phyloP scores from a whole-genome alignment of 2,888 invertebrate species.

The Lasioglossum lativentre region DNA sequence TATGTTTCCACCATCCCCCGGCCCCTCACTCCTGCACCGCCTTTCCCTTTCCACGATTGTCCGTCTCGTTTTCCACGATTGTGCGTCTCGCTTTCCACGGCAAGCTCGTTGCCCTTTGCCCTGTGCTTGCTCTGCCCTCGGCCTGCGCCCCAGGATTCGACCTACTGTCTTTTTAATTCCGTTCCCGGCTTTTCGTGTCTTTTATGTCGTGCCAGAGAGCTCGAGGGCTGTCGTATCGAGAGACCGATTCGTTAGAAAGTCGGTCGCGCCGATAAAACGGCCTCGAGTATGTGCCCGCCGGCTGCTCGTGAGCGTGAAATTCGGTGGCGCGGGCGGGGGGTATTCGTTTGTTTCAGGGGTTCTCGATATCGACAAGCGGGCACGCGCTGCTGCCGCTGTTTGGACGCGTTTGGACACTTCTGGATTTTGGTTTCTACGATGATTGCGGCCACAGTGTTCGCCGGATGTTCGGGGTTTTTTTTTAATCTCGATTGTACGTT shows the following conservation, averaged over 20 bases:
- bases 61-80: conserved; percentile 4
- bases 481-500: background rate
- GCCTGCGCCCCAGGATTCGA: conserved; percentile 6
- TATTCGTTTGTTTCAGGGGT: background rate
- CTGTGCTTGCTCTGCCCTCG: background rate
- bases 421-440: background rate
- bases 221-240: conserved; percentile 56
- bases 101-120: conserved; percentile 24
- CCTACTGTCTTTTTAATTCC: conserved; percentile 59
- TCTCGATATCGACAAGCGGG: background rate
- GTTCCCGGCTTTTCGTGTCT: conserved; percentile 51
- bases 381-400: background rate
- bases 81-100: background rate
- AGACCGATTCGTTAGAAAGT: conserved; percentile 56
- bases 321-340: background rate
- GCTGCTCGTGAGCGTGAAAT: conserved; percentile 14
- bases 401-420: background rate
- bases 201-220: conserved; percentile 44
- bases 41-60: conserved; percentile 24
- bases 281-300: conserved; percentile 23
- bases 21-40: background rate
- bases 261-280: conserved; percentile 47
- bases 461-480: background rate
- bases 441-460: background rate
- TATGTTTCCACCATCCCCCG: conserved; percentile 16